These are phyloP conservation scores for Boleophthalmus pectinirostris DNA, from an alignment of 2,113 vertebrate species.

Conservation along the genomic window DNA sequence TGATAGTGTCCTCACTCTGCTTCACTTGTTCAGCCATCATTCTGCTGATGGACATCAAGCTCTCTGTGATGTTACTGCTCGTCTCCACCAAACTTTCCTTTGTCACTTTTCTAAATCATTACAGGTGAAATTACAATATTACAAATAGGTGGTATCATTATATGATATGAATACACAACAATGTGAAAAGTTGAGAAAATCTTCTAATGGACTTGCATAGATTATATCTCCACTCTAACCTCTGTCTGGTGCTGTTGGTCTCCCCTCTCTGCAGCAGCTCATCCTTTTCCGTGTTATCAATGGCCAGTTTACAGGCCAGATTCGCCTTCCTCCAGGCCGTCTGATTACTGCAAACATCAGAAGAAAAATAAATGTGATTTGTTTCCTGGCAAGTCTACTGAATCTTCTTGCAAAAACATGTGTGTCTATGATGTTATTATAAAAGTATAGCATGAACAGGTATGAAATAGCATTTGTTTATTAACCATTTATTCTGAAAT, in stretches of 20 bases:
- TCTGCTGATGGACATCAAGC: constrained; percentile 90
- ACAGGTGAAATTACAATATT: neutral
- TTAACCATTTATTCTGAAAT: too few relatives aligned
- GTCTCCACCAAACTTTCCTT: constrained; percentile 89
- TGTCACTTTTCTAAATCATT: constrained; percentile 77
- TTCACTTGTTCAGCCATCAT: constrained; percentile 95
- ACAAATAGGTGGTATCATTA: neutral
- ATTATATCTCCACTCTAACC: constrained; percentile 66
- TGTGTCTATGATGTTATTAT: neutral
- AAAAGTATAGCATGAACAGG: neutral
- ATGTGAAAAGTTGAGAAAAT: neutral
- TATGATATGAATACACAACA: constrained; percentile 21
- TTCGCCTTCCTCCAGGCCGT: constrained; percentile 94
- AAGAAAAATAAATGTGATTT: neutral
- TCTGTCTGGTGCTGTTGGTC: constrained; percentile 72
- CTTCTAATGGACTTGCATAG: neutral
- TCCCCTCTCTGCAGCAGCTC: constrained; percentile 83
- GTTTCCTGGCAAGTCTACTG: neutral
- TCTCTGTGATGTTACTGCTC: constrained; percentile 89
- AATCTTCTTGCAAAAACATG: neutral
- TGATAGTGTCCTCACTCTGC: constrained; percentile 88
- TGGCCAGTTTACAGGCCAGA: constrained; percentile 89
- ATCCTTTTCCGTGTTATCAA: constrained; percentile 90
- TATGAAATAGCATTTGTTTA: neutral
- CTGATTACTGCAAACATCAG: constrained; percentile 83